These are phyloP conservation scores for Gonatopus flavifemur DNA, from an alignment of 1,140 invertebrate genomes.

Conservation along the genomic window DNA sequence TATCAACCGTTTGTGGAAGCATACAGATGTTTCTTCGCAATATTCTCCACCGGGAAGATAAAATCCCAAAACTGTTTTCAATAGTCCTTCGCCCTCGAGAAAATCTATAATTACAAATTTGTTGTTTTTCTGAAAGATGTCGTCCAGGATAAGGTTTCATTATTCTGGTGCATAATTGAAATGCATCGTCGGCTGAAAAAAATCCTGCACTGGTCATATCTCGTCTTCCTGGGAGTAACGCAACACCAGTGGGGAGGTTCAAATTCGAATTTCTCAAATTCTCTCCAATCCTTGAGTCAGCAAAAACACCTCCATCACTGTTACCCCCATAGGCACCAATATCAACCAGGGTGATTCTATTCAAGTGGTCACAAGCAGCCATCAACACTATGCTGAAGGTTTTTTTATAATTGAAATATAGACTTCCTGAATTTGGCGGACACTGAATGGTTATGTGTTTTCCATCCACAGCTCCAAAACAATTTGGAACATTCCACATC, in stretches of 20 bases:
- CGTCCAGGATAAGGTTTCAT: conserved; percentile 54
- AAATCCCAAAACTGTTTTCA: conserved; percentile 61
- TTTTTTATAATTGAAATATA: conserved; percentile 46
- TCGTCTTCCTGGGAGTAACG: too few species aligned
- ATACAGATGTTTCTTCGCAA: conserved; percentile 43
- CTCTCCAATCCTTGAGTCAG: conserved; percentile 21
- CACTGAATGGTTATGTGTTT: conserved; percentile 29
- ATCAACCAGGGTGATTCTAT: conserved; percentile 39
- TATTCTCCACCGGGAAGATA: conserved; percentile 50
- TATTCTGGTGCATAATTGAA: conserved; percentile 47
- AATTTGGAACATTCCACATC: conserved; percentile 15
- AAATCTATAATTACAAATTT: conserved; percentile 48
- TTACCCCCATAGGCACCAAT: conserved; percentile 30
- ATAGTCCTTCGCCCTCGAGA: conserved; percentile 48
- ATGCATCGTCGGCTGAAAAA: conserved; percentile 58
- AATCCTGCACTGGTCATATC: too few species aligned
- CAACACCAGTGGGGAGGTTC: too few species aligned
- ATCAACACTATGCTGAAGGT: conserved; percentile 33
- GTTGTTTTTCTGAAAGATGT: conserved; percentile 36
- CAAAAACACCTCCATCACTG: conserved; percentile 27
- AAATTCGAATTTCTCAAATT: conserved; percentile 17
- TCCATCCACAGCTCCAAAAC: conserved; percentile 17
- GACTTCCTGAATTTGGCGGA: conserved; percentile 30
- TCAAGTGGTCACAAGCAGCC: conserved; percentile 37
- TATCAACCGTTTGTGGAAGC: conserved; percentile 26